Conservation (phyloP, 2,888 invertebrate genomes). For the Napeogenes sylphis region DNA sequence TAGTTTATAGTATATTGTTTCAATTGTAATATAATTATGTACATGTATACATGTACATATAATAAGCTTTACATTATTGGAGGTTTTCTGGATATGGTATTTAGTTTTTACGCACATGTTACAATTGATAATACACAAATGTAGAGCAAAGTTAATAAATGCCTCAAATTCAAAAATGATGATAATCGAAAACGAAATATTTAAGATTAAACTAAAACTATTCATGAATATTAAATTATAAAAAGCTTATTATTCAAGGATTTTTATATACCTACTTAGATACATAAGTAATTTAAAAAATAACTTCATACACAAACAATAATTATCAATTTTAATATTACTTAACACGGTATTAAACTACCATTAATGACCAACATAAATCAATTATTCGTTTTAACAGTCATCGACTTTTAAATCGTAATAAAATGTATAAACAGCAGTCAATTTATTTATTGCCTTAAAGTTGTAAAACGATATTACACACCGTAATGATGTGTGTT, state of each 20-base stretch:
- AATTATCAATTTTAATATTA: conserved; percentile 31
- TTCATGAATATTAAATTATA: too few species aligned
- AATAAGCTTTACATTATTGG: too few species aligned
- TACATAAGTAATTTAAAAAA: conserved; percentile 1
- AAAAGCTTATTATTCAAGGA: too few species aligned
- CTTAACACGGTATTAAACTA: conserved; percentile 61
- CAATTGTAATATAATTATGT: conserved; percentile 29
- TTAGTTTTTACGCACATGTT: too few species aligned
- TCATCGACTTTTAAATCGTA: conserved; percentile 76
- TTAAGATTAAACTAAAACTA: too few species aligned
- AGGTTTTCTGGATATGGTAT: too few species aligned
- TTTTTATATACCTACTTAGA: too few species aligned
- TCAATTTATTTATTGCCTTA: conserved; percentile 75
- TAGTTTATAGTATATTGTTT: conserved; percentile 32
- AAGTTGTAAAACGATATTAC: conserved; percentile 77
- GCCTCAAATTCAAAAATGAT: too few species aligned
- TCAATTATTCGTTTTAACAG: conserved; percentile 73
- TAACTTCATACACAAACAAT: neutral
- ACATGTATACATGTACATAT: too few species aligned
- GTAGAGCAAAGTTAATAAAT: too few species aligned
- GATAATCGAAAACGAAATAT: too few species aligned
- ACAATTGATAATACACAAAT: too few species aligned
- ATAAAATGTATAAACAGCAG: conserved; percentile 76
- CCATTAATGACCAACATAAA: conserved; percentile 70
- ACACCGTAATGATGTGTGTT: conserved; percentile 74